phyloP scores from a whole-genome alignment of 2,113 vertebrate species.

The Mus pahari region DNA sequence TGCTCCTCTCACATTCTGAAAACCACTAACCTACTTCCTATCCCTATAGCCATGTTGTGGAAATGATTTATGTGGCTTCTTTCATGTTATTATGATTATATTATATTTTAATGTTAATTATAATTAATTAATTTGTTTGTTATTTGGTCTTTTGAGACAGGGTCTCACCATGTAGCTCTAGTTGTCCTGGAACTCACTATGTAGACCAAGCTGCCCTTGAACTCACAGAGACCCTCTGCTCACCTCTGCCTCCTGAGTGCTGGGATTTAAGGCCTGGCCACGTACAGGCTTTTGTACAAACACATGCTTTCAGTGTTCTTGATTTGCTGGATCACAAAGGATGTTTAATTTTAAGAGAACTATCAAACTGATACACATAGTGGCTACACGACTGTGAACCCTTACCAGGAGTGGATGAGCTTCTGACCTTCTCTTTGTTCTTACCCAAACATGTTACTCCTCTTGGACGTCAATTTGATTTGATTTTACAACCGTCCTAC shows the following conservation, averaged over 20 bases:
- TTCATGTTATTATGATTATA: neutral
- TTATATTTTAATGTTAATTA: no score
- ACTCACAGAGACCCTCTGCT: neutral
- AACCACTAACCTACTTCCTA: neutral
- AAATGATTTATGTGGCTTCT: neutral
- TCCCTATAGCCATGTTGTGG: neutral
- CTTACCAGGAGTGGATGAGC: neutral
- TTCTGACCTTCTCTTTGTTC: neutral
- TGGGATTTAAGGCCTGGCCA: neutral
- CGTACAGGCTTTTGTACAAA: neutral
- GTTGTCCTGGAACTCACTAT: neutral
- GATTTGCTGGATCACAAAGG: neutral
- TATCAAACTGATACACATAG: neutral
- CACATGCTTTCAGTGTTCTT: neutral
- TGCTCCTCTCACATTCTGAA: neutral
- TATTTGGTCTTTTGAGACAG: neutral
- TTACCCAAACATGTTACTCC: neutral
- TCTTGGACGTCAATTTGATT: neutral
- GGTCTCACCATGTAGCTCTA: neutral
- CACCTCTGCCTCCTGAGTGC: neutral
- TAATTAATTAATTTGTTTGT: neutral
- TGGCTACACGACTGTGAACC: neutral
- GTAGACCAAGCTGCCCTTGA: neutral
- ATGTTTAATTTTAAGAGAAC: neutral
- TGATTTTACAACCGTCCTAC: neutral